These are phyloP conservation scores for Syrista parreyssii DNA, from an alignment of 2,888 invertebrate species.

Conservation along the genomic window DNA sequence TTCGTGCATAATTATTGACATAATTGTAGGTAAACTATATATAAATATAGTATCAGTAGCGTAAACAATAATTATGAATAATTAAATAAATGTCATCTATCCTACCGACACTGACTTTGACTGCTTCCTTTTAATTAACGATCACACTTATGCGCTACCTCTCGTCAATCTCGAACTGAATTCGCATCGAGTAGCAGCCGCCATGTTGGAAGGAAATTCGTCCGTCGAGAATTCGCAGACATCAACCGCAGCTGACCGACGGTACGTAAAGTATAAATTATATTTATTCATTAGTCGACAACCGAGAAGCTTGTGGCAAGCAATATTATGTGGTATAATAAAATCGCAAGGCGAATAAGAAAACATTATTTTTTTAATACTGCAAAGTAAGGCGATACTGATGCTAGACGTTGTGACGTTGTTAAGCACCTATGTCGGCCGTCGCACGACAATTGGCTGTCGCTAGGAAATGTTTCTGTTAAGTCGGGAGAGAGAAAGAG, in stretches of 20 bases:
- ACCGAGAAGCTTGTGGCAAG: neutral
- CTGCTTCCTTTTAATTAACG: neutral
- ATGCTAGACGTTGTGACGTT: slow-evolving; percentile 9
- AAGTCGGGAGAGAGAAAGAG: neutral
- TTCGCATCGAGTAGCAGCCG: slow-evolving; percentile 2
- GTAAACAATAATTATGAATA: slow-evolving; percentile 43
- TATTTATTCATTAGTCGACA: neutral
- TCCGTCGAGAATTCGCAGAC: neutral
- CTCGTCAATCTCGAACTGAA: neutral
- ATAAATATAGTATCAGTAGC: slow-evolving; percentile 63
- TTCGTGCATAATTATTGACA: slow-evolving; percentile 65
- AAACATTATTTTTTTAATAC: neutral
- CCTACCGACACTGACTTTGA: slow-evolving; percentile 30
- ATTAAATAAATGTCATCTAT: slow-evolving; percentile 44
- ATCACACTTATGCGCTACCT: neutral
- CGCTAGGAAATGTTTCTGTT: slow-evolving; percentile 38
- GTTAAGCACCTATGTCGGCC: slow-evolving; percentile 32
- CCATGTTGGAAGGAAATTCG: neutral
- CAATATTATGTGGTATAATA: neutral
- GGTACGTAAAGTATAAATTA: neutral
- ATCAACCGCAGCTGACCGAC: neutral
- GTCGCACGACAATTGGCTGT: slow-evolving; percentile 46
- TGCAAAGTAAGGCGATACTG: neutral
- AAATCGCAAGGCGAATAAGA: neutral
- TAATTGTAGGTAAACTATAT: slow-evolving; percentile 65